Evolutionary conservation across 2,113 vertebrate species (phyloP).

Genomic region (Entomyzon cyanotis): DNA sequence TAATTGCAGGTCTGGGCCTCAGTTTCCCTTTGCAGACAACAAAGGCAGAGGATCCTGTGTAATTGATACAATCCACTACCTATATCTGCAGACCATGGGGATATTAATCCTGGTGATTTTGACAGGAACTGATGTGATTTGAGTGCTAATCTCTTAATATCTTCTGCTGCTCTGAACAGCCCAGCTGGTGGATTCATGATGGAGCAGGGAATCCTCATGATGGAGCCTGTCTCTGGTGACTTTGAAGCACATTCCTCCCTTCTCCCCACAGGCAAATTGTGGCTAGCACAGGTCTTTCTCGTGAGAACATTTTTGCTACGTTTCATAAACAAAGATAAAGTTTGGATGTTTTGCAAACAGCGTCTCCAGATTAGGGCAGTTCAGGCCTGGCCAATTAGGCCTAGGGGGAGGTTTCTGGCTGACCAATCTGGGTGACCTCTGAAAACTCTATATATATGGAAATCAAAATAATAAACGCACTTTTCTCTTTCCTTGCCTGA

Average conservation of each 20-base stretch:
- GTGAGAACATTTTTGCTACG: no score
- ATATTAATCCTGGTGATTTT: not conserved
- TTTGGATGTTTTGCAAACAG: no score
- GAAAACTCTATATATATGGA: no score
- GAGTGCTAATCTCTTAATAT: not conserved
- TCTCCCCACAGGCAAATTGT: not conserved
- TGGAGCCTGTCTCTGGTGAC: accelerated
- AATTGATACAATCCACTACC: not conserved
- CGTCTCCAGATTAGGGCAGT: no score
- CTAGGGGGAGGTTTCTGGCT: no score
- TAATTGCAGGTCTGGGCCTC: not conserved
- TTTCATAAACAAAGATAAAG: no score
- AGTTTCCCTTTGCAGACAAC: not conserved
- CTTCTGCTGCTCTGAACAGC: not conserved
- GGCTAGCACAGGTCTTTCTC: no score
- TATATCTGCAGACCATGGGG: not conserved
- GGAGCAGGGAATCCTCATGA: not conserved
- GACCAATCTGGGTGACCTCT: no score
- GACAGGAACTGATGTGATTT: not conserved
- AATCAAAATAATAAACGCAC: no score
- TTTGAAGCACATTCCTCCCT: not conserved
- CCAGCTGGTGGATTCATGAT: not conserved
- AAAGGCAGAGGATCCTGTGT: not conserved
- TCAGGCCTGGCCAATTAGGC: no score
- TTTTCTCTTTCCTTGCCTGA: no score